Evolutionary conservation across 2,797 vertebrate species (phyloP).

Genomic region (Lepilemur ruficaudatus): DNA sequence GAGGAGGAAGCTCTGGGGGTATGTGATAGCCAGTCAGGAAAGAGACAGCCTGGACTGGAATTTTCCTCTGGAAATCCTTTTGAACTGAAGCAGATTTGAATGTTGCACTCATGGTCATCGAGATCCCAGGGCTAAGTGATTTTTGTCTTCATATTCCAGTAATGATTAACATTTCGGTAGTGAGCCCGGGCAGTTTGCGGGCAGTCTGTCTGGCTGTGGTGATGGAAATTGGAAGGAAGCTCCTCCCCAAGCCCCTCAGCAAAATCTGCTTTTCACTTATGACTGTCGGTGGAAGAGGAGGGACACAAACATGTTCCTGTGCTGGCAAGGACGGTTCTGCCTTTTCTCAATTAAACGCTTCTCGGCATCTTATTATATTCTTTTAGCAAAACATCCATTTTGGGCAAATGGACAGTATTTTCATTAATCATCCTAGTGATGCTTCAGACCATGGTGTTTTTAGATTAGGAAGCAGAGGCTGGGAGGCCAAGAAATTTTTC

Average conservation of each 20-base stretch:
- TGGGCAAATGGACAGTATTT: background rate
- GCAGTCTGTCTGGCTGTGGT: background rate
- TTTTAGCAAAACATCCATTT: background rate
- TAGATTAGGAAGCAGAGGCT: background rate
- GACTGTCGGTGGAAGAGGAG: background rate
- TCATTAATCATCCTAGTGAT: background rate
- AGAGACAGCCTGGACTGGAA: conserved; percentile 26
- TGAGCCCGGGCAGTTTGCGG: background rate
- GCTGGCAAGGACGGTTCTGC: background rate
- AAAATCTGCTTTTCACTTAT: background rate
- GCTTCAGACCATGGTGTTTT: background rate
- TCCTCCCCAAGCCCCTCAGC: background rate
- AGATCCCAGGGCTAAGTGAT: background rate
- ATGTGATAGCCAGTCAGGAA: conserved; percentile 26
- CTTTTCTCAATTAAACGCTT: background rate
- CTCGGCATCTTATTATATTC: background rate
- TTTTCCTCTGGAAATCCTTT: conserved; percentile 75
- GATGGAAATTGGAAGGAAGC: background rate
- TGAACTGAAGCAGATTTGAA: conserved; percentile 46
- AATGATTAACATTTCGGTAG: conserved; percentile 19
- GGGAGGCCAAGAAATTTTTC: background rate
- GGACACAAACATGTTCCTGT: background rate
- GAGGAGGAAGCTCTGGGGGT: conserved; percentile 49
- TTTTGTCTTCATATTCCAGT: conserved; percentile 49
- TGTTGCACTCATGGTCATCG: background rate